Percentiles rank a stretch among this genome's conserved stretches.
Conservation (phyloP, 1,140 invertebrate species). For the Chymomyza costata region DNA sequence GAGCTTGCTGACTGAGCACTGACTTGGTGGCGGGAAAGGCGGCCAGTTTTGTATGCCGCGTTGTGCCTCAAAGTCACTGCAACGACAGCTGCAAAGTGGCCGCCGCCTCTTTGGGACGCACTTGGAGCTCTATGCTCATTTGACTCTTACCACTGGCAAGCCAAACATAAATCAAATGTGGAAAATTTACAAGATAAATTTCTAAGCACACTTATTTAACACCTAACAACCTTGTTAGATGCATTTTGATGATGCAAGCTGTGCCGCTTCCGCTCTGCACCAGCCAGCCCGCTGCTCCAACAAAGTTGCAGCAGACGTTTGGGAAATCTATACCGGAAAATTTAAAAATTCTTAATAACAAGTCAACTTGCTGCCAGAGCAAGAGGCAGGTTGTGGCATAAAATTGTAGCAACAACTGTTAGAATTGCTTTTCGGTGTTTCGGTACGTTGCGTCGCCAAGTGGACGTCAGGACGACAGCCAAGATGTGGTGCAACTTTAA, state of each 20-base stretch:
- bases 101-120: too few relatives aligned
- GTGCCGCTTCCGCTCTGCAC: neutral
- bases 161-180: slow-evolving; percentile 70
- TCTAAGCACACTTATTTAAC: slow-evolving; percentile 74
- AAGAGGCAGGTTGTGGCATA: slow-evolving; percentile 33
- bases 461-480: slow-evolving; percentile 29
- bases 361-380: slow-evolving; percentile 60
- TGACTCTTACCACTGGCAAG: slow-evolving; percentile 28
- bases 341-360: slow-evolving; percentile 74
- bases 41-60: too few relatives aligned
- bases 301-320: slow-evolving; percentile 23
- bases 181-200: slow-evolving; percentile 74
- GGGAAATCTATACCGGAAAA: slow-evolving; percentile 74
- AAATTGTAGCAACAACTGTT: slow-evolving; percentile 46
- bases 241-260: slow-evolving; percentile 66
- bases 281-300: too few relatives aligned
- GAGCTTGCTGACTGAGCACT: too few relatives aligned
- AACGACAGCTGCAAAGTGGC: slow-evolving; percentile 13
- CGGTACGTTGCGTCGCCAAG: slow-evolving; percentile 33
- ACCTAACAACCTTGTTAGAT: slow-evolving; percentile 74
- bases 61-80: too few relatives aligned
- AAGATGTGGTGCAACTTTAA: slow-evolving; percentile 46
- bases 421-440: slow-evolving; percentile 67
- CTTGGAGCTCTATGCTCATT: slow-evolving; percentile 27
- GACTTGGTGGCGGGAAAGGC: too few relatives aligned